Evolutionary conservation across 2,113 vertebrate genomes (phyloP).

Genomic region (Heliornis fulica): DNA sequence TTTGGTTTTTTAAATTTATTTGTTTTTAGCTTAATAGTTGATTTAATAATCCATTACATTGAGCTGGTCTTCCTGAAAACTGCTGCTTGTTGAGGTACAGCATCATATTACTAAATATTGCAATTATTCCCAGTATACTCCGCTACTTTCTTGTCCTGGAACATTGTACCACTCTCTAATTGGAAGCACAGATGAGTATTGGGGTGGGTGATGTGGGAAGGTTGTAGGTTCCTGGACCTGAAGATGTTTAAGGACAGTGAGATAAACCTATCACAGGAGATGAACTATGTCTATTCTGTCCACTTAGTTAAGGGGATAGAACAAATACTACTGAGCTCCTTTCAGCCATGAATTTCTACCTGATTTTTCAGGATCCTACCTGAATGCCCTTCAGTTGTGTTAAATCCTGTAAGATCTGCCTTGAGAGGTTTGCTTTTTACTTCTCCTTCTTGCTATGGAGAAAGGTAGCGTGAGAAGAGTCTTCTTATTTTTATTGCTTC

Average conservation of each 20-base stretch:
- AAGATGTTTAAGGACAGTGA: background rate
- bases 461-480: background rate
- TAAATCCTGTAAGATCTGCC: background rate
- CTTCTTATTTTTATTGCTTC: slow-evolving; percentile 11
- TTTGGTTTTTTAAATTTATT: background rate
- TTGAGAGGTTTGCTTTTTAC: background rate
- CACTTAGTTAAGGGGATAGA: background rate
- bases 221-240: background rate
- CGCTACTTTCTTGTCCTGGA: background rate
- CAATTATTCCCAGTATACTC: background rate
- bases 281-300: background rate
- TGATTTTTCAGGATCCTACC: too few relatives aligned
- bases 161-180: background rate
- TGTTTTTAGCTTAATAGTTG: background rate
- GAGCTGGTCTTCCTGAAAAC: background rate
- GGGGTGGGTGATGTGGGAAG: background rate
- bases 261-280: background rate
- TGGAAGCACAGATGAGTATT: background rate
- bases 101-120: background rate
- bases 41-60: background rate
- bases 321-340: background rate
- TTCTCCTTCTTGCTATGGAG: background rate
- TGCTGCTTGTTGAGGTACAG: background rate
- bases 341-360: background rate
- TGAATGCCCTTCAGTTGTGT: background rate